Percentiles rank a stretch among this genome's conserved stretches.
Evolutionary conservation across 2,888 invertebrate species (phyloP).

Genomic region (Diplolepis rosae): DNA sequence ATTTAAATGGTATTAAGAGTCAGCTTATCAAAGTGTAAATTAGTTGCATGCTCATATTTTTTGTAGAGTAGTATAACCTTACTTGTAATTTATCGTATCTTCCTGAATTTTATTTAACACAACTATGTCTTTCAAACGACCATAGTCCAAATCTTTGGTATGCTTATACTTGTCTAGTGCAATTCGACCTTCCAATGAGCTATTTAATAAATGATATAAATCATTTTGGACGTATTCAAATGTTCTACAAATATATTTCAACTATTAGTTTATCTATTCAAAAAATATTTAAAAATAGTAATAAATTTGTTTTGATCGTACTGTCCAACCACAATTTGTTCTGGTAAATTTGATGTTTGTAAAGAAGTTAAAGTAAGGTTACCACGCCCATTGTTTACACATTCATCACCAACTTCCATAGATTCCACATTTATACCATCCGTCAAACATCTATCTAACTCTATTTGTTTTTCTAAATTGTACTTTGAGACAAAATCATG

Average conservation of each 20-base stretch:
- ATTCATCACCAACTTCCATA: background rate
- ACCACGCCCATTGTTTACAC: background rate
- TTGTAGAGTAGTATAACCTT: background rate
- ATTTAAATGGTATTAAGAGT: background rate
- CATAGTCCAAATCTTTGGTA: constrained; percentile 1
- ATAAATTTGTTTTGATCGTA: background rate
- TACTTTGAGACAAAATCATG: background rate
- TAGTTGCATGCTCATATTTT: background rate
- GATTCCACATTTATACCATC: background rate
- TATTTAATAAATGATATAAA: constrained; percentile 9
- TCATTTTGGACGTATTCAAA: background rate
- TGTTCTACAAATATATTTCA: background rate
- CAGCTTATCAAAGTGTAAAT: background rate
- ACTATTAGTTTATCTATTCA: background rate
- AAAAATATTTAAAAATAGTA: background rate
- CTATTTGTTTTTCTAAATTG: background rate
- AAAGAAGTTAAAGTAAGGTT: background rate
- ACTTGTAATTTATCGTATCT: background rate
- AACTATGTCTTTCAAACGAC: background rate
- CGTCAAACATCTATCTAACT: background rate
- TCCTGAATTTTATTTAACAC: background rate
- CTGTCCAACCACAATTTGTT: background rate
- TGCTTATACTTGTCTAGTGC: background rate
- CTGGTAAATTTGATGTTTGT: background rate
- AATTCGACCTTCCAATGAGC: background rate